Conservation (phyloP, 2,888 invertebrate species). For the Cryptophagus acutangulus region DNA sequence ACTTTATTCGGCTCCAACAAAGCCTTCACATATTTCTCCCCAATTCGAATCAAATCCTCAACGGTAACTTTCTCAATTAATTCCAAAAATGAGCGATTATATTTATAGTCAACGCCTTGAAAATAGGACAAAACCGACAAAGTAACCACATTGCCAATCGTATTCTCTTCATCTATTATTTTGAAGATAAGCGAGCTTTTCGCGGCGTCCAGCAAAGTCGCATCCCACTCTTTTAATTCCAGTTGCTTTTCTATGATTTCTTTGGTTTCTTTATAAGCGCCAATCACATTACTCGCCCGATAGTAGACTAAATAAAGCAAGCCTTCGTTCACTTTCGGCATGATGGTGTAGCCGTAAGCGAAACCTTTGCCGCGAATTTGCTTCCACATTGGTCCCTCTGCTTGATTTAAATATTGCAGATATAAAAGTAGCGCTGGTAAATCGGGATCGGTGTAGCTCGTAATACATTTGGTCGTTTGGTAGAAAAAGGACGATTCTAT, state of each 20-base stretch:
- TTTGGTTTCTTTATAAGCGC: conserved; percentile 74
- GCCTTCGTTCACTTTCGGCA: conserved; percentile 61
- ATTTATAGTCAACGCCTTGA: conserved; percentile 59
- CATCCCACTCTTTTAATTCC: conserved; percentile 61
- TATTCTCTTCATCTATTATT: conserved; percentile 75
- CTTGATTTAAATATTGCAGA: conserved; percentile 80
- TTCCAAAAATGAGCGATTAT: conserved; percentile 65
- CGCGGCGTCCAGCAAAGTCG: conserved; percentile 73
- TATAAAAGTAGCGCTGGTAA: conserved; percentile 72
- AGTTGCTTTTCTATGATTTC: conserved; percentile 66
- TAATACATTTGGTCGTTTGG: conserved; percentile 64
- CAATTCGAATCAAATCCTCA: conserved; percentile 61
- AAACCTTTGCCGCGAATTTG: conserved; percentile 82
- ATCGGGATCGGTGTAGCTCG: conserved; percentile 58
- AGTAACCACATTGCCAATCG: conserved; percentile 65
- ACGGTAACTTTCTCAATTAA: conserved; percentile 61
- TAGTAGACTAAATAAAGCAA: conserved; percentile 68
- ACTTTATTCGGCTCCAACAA: conserved; percentile 59
- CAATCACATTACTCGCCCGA: conserved; percentile 71
- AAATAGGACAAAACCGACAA: conserved; percentile 72
- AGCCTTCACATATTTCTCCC: conserved; percentile 63
- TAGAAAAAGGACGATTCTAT: conserved; percentile 73
- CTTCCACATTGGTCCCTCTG: conserved; percentile 87
- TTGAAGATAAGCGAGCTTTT: conserved; percentile 84
- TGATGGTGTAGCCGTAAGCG: conserved; percentile 72